A percentile compares a stretch with the other conserved stretches of the same genome.
phyloP scores from a whole-genome alignment of 1,140 invertebrate species.

The Drosophila leontia region DNA sequence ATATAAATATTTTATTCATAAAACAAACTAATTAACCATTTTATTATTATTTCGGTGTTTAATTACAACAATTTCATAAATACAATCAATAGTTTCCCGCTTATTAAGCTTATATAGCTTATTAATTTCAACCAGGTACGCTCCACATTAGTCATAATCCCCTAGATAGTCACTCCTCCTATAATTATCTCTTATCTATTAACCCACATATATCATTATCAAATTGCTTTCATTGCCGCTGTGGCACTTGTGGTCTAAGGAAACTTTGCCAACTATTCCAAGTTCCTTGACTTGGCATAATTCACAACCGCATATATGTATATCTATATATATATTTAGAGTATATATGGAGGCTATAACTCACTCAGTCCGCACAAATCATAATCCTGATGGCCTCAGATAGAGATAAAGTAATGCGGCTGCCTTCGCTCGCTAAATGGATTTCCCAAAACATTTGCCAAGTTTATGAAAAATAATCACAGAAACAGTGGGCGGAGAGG shows the following conservation, averaged over 20 bases:
- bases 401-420: conserved; percentile 81
- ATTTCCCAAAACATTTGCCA: conserved; percentile 78
- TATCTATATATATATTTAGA: not conserved
- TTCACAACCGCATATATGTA: conserved; percentile 28
- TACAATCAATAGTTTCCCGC: not conserved
- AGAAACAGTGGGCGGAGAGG: conserved; percentile 20
- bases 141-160: not conserved
- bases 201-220: conserved; percentile 46
- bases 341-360: conserved; percentile 35
- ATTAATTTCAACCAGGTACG: conserved; percentile 20
- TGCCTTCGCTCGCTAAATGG: conserved; percentile 68
- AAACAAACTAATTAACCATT: not conserved
- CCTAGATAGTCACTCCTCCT: no score
- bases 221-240: conserved; percentile 47
- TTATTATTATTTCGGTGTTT: not conserved
- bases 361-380: conserved; percentile 61
- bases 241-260: conserved; percentile 38
- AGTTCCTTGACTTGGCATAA: conserved; percentile 62
- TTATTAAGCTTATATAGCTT: not conserved
- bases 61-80: not conserved
- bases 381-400: conserved; percentile 67
- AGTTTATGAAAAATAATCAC: conserved; percentile 82
- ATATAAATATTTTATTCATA: no score
- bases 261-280: conserved; percentile 51
- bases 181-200: conserved; percentile 21